Evolutionary conservation across 2,797 vertebrate genomes (phyloP), one percentile per base, ranked within the genome.

Genomic region (Sebastes trivittatus): DNA sequence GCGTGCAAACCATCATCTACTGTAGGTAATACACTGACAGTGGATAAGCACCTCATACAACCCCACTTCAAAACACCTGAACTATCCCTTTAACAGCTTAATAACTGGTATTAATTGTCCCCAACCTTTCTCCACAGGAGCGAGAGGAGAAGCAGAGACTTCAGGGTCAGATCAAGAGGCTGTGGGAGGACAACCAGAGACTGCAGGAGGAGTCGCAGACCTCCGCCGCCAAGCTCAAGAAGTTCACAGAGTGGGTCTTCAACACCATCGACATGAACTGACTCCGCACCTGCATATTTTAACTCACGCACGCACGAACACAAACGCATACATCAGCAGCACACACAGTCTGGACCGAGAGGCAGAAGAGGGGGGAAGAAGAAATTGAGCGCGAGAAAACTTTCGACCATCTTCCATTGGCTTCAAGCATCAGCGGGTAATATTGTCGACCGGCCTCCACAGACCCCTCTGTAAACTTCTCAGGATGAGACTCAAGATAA

Each of bases 251-350:
- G 83, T 99, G 98, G 98, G 98, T 99, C 94, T 99, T 99, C 94
- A 99, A 99, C 94, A 99, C 98, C 85, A 99, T 99, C 55, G 98
- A 99, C 94, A 98, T 99, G 97, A 99, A 97, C 95, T 99, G 96
- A 97, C 86, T 23, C 52, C 14, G 22, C 18, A 27, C 30, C 66
- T 1, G 64, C 77, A 36, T 58, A 10, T 56, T 69, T 75, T 3
- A 36, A 18, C 68, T 5, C 56, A 5, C 58, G 29, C 58, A 60
- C 46, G 3, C n/a, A 72, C 77, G 2, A 18, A 23, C 75, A 72
- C 79, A 55, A 70, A 55, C 23, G 72, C 74, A 61, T 38, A 76
- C 72, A 87, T 67, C 69, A 46, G 74, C 60, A 73, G 25, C 61
- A 73, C 63, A 69, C 73, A 63, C 62, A 62, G 82, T 67, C 74